Percentiles rank a stretch among this genome's conserved stretches.
These are phyloP conservation scores for Microplitis manilae DNA, from an alignment of 2,888 invertebrate species.

Conservation along the genomic window DNA sequence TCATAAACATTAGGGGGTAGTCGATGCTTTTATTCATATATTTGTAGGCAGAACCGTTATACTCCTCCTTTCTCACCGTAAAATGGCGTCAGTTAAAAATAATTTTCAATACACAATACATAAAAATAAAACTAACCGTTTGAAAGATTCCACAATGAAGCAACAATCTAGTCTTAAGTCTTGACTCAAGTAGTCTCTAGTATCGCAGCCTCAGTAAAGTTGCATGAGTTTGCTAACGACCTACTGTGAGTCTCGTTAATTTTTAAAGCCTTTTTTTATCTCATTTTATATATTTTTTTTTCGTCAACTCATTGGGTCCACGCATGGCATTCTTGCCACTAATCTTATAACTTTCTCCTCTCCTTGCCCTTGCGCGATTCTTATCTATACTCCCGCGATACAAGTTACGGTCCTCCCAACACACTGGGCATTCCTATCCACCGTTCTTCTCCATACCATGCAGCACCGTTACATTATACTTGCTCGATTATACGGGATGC, in stretches of 20 bases:
- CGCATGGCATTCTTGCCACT: background rate
- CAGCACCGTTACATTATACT: background rate
- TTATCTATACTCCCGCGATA: slow-evolving; percentile 55
- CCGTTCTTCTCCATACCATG: slow-evolving; percentile 1
- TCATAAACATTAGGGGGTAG: slow-evolving; percentile 27
- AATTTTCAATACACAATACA: background rate
- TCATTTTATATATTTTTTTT: background rate
- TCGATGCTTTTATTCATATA: background rate
- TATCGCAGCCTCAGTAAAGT: background rate
- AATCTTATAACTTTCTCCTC: background rate
- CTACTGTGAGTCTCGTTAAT: background rate
- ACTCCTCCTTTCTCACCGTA: slow-evolving; percentile 5
- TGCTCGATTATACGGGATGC: background rate
- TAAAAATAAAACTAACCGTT: background rate
- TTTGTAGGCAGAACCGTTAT: slow-evolving; percentile 24
- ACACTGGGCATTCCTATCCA: slow-evolving; percentile 49
- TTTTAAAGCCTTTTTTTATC: background rate
- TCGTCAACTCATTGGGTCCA: background rate
- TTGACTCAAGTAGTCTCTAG: background rate
- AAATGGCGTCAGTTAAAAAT: slow-evolving; percentile 16
- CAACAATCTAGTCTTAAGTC: background rate
- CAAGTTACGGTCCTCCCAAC: slow-evolving; percentile 46
- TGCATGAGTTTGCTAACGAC: background rate
- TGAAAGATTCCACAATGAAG: background rate
- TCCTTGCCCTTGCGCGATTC: slow-evolving; percentile 54